Conservation (phyloP, 2,888 invertebrate genomes). For the Tetragonula carbonaria region DNA sequence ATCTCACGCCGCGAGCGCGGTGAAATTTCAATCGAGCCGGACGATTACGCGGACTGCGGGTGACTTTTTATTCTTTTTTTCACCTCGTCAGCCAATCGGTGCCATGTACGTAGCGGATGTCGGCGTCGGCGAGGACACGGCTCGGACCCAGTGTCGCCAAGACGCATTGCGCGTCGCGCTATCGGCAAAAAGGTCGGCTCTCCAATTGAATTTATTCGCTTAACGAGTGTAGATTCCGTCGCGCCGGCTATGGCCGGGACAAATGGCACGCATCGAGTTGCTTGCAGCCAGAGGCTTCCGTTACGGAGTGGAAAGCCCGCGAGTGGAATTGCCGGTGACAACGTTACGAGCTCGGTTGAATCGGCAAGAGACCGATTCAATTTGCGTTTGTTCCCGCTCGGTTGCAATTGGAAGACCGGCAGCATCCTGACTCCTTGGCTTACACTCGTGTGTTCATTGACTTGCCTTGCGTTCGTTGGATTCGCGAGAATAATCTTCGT, state of each 20-base stretch:
- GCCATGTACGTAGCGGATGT: conserved; percentile 60
- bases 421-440: background rate
- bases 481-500: too few relatives aligned
- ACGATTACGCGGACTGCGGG: conserved; percentile 26
- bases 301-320: conserved; percentile 55
- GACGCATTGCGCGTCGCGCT: conserved; percentile 78
- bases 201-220: conserved; percentile 78
- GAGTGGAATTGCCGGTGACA: conserved; percentile 47
- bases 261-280: conserved; percentile 67
- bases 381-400: conserved; percentile 17
- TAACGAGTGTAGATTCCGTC: conserved; percentile 70
- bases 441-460: background rate
- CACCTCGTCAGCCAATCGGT: conserved; percentile 47
- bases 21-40: conserved; percentile 50
- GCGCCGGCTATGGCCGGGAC: conserved; percentile 70
- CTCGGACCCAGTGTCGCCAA: conserved; percentile 74
- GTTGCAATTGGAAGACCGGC: conserved; percentile 4
- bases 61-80: conserved; percentile 46
- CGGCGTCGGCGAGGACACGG: conserved; percentile 50
- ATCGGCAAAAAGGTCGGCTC: conserved; percentile 73
- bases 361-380: conserved; percentile 19
- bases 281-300: conserved; percentile 57
- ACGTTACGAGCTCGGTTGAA: conserved; percentile 37
- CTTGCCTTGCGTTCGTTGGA: background rate
- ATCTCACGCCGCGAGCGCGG: conserved; percentile 3